Conservation (phyloP, 2,797 vertebrate species). For the Manis crassicaudata region DNA sequence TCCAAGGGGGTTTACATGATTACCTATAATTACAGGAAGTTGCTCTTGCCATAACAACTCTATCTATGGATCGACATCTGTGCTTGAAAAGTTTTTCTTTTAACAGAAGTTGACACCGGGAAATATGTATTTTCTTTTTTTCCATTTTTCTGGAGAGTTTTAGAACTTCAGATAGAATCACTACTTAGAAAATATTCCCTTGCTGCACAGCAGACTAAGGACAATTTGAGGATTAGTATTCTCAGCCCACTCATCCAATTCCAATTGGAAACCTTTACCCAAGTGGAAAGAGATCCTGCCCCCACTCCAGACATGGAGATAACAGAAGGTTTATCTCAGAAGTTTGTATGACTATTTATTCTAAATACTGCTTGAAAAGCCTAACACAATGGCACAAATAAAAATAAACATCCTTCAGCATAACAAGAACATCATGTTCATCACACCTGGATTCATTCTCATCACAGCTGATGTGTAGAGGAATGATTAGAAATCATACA, state of each 20-base stretch:
- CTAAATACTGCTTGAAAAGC: slow-evolving; percentile 28
- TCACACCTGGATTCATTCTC: slow-evolving; percentile 68
- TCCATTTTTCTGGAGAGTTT: slow-evolving; percentile 38
- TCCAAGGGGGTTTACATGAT: slow-evolving; percentile 55
- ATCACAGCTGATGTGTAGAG: slow-evolving; percentile 51
- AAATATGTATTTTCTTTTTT: slow-evolving; percentile 62
- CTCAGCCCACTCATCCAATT: not conserved
- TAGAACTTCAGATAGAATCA: slow-evolving; percentile 45
- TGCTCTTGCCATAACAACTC: slow-evolving; percentile 57
- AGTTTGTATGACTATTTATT: slow-evolving; percentile 54
- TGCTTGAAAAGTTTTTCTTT: slow-evolving; percentile 28
- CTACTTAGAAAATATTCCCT: slow-evolving; percentile 57
- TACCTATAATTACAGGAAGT: slow-evolving; percentile 69
- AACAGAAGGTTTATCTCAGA: slow-evolving; percentile 35
- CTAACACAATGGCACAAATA: slow-evolving; percentile 62
- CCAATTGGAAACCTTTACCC: slow-evolving; percentile 58
- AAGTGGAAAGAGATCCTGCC: slow-evolving; percentile 7
- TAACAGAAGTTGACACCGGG: slow-evolving; percentile 57
- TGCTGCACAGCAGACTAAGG: slow-evolving; percentile 16
- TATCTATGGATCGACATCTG: slow-evolving; percentile 59
- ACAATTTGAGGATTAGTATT: slow-evolving; percentile 69
- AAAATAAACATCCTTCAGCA: slow-evolving; percentile 73
- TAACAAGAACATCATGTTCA: slow-evolving; percentile 58
- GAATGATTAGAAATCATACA: slow-evolving; percentile 70
- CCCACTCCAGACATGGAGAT: not conserved